phyloP scores from a whole-genome alignment of 2,113 vertebrate species.

The Alligator mississippiensis region DNA sequence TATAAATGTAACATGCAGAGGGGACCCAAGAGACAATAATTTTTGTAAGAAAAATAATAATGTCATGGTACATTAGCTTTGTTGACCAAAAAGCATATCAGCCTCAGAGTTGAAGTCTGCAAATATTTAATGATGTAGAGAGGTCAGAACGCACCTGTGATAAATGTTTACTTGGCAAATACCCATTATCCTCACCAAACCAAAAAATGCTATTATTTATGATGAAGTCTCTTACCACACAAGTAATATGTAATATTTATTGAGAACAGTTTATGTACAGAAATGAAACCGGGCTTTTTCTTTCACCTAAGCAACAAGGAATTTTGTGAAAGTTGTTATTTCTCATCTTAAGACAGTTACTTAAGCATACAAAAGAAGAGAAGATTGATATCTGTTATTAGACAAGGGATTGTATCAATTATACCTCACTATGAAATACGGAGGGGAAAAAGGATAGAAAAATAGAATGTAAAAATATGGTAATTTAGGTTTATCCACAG shows the following conservation, averaged over 20 bases:
- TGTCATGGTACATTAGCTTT: neutral
- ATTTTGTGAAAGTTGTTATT: neutral
- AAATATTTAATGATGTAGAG: slow-evolving; percentile 26
- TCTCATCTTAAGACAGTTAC: neutral
- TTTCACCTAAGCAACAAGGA: neutral
- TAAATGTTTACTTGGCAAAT: slow-evolving; percentile 5
- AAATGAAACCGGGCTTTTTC: neutral
- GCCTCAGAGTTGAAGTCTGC: neutral
- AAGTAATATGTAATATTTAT: neutral
- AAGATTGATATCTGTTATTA: neutral
- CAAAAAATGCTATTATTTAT: neutral
- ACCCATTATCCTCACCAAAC: neutral
- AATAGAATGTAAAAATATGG: neutral
- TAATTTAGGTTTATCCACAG: neutral
- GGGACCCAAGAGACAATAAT: neutral
- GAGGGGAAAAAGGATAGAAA: neutral
- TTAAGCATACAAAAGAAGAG: neutral
- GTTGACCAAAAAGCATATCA: neutral
- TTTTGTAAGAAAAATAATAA: neutral
- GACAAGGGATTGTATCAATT: neutral
- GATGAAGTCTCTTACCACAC: neutral
- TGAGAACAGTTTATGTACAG: neutral
- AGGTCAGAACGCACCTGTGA: neutral
- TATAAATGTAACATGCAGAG: neutral
- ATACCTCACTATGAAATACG: neutral